Conservation (phyloP, 2,113 vertebrate species). For the Mystacornis crossleyi region DNA sequence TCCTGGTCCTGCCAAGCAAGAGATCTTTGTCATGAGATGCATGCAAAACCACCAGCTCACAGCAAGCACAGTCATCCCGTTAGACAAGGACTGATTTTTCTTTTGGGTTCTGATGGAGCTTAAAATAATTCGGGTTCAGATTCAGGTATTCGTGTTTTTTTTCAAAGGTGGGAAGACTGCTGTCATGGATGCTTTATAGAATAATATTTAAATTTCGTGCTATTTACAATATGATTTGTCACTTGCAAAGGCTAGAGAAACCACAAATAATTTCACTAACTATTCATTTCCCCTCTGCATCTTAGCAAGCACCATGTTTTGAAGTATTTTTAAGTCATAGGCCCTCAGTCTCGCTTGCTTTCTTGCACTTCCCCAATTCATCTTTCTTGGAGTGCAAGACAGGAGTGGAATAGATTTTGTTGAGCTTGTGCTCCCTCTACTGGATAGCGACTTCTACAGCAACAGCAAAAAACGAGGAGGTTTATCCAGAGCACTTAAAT, state of each 20-base stretch:
- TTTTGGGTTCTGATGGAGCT: background rate
- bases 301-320: background rate
- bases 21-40: background rate
- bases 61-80: background rate
- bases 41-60: background rate
- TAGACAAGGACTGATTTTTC: background rate
- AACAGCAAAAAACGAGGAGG: background rate
- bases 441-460: background rate
- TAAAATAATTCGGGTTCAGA: background rate
- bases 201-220: background rate
- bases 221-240: background rate
- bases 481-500: background rate
- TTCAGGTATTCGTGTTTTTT: background rate
- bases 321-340: background rate
- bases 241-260: background rate
- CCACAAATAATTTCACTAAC: background rate
- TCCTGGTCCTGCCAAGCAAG: background rate
- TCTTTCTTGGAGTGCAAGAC: too few relatives aligned
- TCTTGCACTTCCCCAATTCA: background rate
- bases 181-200: background rate
- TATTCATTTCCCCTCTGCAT: background rate
- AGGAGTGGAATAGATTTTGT: background rate
- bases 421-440: constrained; percentile 44
- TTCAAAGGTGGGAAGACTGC: background rate
- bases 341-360: rapidly evolving